Evolutionary conservation across 1,140 invertebrate genomes (phyloP).

Genomic region (Formica selysi): DNA sequence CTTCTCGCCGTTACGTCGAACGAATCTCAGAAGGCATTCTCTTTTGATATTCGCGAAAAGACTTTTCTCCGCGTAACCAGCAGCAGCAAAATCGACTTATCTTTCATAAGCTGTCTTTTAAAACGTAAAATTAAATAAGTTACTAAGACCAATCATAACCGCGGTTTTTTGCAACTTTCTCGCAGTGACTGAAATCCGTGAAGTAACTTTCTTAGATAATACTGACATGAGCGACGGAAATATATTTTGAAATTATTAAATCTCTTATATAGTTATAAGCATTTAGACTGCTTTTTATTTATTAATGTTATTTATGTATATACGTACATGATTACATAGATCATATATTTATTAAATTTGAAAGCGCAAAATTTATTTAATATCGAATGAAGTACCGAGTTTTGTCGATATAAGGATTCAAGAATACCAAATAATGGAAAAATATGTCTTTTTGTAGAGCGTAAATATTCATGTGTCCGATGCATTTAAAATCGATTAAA

Average conservation of each 20-base stretch:
- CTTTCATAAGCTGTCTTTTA: conserved; percentile 33
- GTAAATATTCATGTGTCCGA: too few species aligned
- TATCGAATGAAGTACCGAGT: background rate
- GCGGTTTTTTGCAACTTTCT: conserved; percentile 42
- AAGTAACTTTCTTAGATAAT: conserved; percentile 25
- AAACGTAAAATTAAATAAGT: conserved; percentile 57
- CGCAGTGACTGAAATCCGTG: conserved; percentile 33
- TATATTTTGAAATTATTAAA: conserved; percentile 31
- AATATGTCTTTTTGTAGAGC: background rate
- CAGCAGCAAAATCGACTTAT: conserved; percentile 26
- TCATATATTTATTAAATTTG: too few species aligned
- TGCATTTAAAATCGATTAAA: background rate
- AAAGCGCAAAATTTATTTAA: background rate
- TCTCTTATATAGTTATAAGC: background rate
- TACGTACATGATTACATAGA: background rate
- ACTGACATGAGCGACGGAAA: background rate
- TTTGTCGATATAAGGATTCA: background rate
- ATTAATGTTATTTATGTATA: background rate
- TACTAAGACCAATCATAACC: conserved; percentile 42
- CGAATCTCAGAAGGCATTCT: conserved; percentile 2
- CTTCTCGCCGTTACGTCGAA: background rate
- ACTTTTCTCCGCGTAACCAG: conserved; percentile 43
- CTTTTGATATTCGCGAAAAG: conserved; percentile 47
- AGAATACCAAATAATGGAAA: background rate
- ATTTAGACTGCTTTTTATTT: background rate